Percentiles rank a stretch among this genome's conserved stretches.
phyloP scores from a whole-genome alignment of 2,797 vertebrate species.

The Halcyon leucocephala region DNA sequence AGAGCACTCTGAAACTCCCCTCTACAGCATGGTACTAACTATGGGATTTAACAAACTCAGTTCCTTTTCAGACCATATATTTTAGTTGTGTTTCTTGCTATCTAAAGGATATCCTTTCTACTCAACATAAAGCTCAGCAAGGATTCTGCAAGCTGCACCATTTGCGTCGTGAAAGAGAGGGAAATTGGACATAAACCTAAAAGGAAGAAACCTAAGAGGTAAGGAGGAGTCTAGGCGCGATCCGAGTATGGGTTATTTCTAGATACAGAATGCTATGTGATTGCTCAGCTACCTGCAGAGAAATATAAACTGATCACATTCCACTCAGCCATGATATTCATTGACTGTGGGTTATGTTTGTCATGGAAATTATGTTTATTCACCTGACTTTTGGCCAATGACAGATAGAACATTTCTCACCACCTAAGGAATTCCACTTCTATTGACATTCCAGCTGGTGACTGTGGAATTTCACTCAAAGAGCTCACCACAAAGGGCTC shows the following conservation, averaged over 20 bases:
- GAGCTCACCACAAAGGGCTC: background rate
- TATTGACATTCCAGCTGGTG: background rate
- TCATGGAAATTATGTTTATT: constrained; percentile 9
- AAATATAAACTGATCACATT: background rate
- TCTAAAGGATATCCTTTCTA: background rate
- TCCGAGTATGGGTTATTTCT: background rate
- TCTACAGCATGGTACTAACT: background rate
- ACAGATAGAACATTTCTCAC: background rate
- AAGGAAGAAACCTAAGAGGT: background rate
- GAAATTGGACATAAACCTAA: background rate
- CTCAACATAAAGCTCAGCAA: background rate
- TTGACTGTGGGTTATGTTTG: background rate
- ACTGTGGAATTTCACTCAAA: constrained; percentile 15
- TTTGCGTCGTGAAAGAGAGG: background rate
- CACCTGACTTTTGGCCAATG: background rate
- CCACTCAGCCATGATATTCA: background rate
- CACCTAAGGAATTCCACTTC: constrained; percentile 11
- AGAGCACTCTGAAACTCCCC: background rate
- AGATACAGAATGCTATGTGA: background rate
- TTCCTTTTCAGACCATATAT: background rate
- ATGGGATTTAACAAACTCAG: background rate
- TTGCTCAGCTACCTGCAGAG: background rate
- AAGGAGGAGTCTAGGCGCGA: background rate
- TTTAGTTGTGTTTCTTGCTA: background rate
- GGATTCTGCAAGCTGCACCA: background rate